Conservation (phyloP, 2,113 vertebrate species). For the Rhegmatorhina hoffmannsi region DNA sequence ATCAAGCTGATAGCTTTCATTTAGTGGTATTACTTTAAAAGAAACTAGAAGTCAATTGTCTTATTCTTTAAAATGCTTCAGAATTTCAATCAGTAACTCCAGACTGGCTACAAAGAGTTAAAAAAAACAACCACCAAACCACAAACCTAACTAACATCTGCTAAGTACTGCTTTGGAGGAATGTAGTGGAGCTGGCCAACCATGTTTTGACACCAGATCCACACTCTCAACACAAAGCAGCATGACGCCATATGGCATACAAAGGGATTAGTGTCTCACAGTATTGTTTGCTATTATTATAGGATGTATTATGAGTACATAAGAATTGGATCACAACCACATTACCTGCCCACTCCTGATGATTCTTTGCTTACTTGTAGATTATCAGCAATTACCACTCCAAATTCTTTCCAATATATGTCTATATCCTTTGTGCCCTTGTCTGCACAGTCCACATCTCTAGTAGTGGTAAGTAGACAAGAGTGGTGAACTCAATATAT, state of each 20-base stretch:
- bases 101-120: neutral
- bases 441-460: neutral
- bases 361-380: conserved; percentile 14
- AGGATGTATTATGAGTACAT: neutral
- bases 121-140: neutral
- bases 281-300: neutral
- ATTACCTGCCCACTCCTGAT: neutral
- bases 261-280: neutral
- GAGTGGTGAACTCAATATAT: neutral
- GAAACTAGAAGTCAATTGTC: neutral
- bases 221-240: neutral
- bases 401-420: neutral
- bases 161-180: neutral
- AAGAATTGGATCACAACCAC: neutral
- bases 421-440: neutral
- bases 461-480: neutral
- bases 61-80: neutral
- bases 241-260: neutral
- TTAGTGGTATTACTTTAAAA: neutral
- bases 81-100: neutral
- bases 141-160: neutral
- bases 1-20: neutral
- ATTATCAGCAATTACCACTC: neutral
- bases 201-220: neutral
- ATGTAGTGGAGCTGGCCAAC: neutral